Percentiles rank a stretch among this genome's conserved stretches.
Evolutionary conservation across 2,113 vertebrate genomes (phyloP).

Genomic region (Puntigrus tetrazona): DNA sequence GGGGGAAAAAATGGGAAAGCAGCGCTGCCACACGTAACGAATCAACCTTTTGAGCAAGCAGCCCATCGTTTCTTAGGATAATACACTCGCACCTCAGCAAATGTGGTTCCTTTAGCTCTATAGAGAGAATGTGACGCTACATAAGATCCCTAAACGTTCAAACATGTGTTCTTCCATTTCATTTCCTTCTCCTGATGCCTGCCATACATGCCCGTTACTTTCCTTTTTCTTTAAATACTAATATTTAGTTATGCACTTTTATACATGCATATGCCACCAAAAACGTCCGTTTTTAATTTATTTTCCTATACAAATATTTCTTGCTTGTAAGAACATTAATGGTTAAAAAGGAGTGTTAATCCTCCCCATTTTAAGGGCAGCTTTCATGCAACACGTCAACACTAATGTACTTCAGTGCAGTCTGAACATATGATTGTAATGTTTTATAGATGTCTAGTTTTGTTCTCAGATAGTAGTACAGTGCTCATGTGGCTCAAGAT

Average conservation of each 20-base stretch:
- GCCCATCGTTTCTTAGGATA: constrained; percentile 13
- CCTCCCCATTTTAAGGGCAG: constrained; percentile 37
- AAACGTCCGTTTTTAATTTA: not conserved
- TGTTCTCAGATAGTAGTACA: not conserved
- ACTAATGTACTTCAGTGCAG: constrained; percentile 24
- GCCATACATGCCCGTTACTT: not conserved
- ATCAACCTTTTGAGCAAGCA: not conserved
- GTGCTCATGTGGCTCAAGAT: constrained; percentile 3
- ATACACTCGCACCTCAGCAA: constrained; percentile 14
- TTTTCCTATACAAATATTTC: constrained; percentile 5
- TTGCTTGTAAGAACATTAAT: constrained; percentile 5
- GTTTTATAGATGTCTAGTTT: constrained; percentile 20
- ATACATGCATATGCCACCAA: constrained; percentile 41
- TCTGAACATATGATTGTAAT: constrained; percentile 30
- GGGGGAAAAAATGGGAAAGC: not conserved
- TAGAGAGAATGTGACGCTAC: constrained; percentile 23
- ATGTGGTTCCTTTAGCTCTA: constrained; percentile 5
- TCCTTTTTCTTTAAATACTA: not conserved
- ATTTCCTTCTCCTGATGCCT: not conserved
- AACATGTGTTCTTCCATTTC: constrained; percentile 31
- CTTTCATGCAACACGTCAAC: not conserved
- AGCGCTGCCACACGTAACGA: constrained; percentile 6
- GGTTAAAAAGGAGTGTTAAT: constrained; percentile 38
- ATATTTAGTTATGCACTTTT: constrained; percentile 42
- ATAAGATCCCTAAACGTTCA: not conserved